Percentiles rank a stretch among this genome's conserved stretches.
Evolutionary conservation across 2,113 vertebrate genomes (phyloP).

Genomic region (Tor tambroides): DNA sequence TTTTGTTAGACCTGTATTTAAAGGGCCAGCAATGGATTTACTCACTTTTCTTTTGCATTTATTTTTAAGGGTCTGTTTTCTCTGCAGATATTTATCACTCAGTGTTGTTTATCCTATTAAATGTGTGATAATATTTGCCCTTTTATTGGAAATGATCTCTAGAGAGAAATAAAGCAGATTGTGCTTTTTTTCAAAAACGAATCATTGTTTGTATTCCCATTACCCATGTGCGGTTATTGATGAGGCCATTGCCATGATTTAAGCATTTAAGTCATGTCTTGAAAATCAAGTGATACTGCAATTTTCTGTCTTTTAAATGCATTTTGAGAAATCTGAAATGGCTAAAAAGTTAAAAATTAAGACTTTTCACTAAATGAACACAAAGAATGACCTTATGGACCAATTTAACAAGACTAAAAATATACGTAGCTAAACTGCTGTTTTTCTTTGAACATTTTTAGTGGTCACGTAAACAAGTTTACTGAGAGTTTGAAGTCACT

Average conservation of each 20-base stretch:
- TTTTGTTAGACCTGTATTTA: constrained; percentile 78
- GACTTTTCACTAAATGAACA: too few relatives aligned
- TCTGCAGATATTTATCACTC: constrained; percentile 78
- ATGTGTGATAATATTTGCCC: constrained; percentile 95
- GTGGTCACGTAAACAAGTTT: too few relatives aligned
- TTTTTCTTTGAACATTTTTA: too few relatives aligned
- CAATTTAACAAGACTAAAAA: too few relatives aligned
- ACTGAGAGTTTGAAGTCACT: too few relatives aligned
- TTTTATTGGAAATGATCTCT: constrained; percentile 93
- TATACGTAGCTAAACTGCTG: too few relatives aligned
- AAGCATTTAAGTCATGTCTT: background rate
- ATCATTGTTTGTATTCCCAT: background rate
- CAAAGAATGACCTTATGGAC: too few relatives aligned
- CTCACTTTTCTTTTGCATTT: constrained; percentile 74
- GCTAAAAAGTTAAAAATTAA: background rate
- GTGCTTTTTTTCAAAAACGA: constrained; percentile 76
- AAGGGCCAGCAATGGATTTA: constrained; percentile 81
- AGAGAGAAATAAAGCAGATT: constrained; percentile 87
- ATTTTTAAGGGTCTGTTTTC: constrained; percentile 74
- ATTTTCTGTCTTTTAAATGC: background rate
- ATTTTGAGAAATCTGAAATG: background rate
- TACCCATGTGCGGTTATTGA: background rate
- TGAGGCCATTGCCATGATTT: background rate
- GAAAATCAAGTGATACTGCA: background rate
- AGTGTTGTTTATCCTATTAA: constrained; percentile 92